Base-by-base conservation (phyloP, 2,113 vertebrate species). In the Acrocephalus arundinaceus region DNA sequence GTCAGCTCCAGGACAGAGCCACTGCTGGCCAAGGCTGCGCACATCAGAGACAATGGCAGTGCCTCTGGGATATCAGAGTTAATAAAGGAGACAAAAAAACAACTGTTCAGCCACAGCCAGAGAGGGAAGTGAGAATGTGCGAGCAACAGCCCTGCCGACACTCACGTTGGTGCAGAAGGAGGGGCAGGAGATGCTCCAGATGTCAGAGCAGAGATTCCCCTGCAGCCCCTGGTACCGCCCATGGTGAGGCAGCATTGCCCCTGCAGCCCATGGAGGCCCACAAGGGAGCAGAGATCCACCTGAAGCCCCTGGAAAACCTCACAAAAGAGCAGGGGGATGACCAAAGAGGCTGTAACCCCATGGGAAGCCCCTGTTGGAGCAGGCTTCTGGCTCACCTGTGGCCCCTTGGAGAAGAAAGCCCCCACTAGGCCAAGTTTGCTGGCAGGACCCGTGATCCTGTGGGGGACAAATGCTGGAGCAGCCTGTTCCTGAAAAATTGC, bases 1-100 rank as follows among this genome's bases (percentile, higher is more conserved):
- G 41, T 5, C 12, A 22, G 52, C 27, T 73, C 23, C 43, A 57
- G 46, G 24, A 31, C 2, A 7, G 35, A 63, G 4, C 22, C 49
- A 18, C 37, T 45, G 39, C 31, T 43, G 76, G 49, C 48, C 62
- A 75, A 58, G 11, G 37, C 43, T 0, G 0, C 19, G 30, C 9
- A 37, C 15, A 18, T 20, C 43, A 51, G 18, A 13, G 2, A 43
- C 13, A 11, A 22, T 0, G 1, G 37, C 41, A 52, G 30, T 0
- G 0, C 74, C 57, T 58, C 78, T 59, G 45, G n/a, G 30, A 66
- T 8, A 54, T 28, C 9, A 39, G 21, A 71, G 30, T 19, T 35
- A 35, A 87, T 37, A 66, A 82, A 25, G 33, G 9, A 15, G 21
- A 18, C 28, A 48, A 45, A 74, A 74, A 65, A 49, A 13, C 17